Percentiles rank a stretch among this genome's conserved stretches.
These are phyloP conservation scores for Aplocera efformata DNA, from an alignment of 2,888 invertebrate species.

Conservation along the genomic window DNA sequence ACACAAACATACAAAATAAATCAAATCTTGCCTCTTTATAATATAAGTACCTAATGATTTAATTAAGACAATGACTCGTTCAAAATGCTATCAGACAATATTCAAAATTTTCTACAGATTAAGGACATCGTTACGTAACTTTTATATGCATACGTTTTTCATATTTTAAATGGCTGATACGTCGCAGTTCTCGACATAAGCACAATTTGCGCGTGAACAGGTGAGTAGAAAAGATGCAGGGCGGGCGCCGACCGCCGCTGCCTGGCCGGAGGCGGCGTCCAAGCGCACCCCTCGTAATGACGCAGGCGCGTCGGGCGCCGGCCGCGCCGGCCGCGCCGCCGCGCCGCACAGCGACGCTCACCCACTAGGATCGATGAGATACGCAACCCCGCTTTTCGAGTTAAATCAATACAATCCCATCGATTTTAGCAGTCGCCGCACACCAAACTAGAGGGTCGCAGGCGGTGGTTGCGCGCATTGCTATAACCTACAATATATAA, in stretches of 20 bases:
- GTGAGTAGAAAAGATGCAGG: slow-evolving; percentile 47
- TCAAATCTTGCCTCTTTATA: too few relatives aligned
- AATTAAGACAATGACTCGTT: too few relatives aligned
- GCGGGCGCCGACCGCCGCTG: slow-evolving; percentile 29
- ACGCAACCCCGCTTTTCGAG: slow-evolving; percentile 85
- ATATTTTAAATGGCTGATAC: slow-evolving; percentile 1
- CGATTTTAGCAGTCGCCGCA: slow-evolving; percentile 85
- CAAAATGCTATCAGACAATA: too few relatives aligned
- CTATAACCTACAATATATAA: slow-evolving; percentile 19
- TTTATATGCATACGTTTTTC: too few relatives aligned
- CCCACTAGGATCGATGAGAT: slow-evolving; percentile 85
- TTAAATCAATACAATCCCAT: slow-evolving; percentile 87
- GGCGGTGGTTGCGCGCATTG: slow-evolving; percentile 74
- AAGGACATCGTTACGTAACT: too few relatives aligned
- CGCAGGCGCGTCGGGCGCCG: slow-evolving; percentile 55
- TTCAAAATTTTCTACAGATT: too few relatives aligned
- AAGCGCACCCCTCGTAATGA: slow-evolving; percentile 45
- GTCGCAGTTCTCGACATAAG: slow-evolving; percentile 22
- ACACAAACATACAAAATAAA: too few relatives aligned
- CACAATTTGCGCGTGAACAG: slow-evolving; percentile 71
- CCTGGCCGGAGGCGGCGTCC: slow-evolving; percentile 35
- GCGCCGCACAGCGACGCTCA: slow-evolving; percentile 39
- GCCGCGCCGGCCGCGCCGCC: slow-evolving; percentile 29
- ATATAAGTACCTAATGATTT: too few relatives aligned
- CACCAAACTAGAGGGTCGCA: slow-evolving; percentile 71